These are phyloP conservation scores for Cotesia vestalis DNA, from an alignment of 1,140 invertebrate genomes.

Conservation along the genomic window DNA sequence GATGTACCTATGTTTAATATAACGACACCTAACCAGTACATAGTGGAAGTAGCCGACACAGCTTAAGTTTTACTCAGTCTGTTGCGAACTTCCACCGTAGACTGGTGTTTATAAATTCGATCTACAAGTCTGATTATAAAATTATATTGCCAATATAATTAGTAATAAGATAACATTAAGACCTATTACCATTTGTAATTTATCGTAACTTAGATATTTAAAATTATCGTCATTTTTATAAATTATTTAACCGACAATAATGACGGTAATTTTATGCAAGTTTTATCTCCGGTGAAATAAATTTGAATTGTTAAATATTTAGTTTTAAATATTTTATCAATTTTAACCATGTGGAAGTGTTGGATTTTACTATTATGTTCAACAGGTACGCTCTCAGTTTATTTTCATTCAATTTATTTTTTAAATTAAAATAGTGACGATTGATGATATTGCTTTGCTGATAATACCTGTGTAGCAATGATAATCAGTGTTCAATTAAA, in stretches of 20 bases:
- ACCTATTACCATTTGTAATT: no score
- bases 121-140: neutral
- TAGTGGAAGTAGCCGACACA: constrained; percentile 41
- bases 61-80: constrained; percentile 51
- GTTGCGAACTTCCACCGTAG: constrained; percentile 52
- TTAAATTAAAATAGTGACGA: neutral
- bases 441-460: no score
- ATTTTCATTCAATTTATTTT: neutral
- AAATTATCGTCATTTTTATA: no score
- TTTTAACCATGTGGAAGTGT: constrained; percentile 18
- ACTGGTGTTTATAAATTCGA: constrained; percentile 42
- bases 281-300: neutral
- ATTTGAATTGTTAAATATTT: neutral
- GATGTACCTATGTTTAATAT: constrained; percentile 19
- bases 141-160: no score
- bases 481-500: neutral
- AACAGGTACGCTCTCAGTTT: constrained; percentile 26
- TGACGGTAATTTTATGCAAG: no score
- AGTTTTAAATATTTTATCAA: neutral
- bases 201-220: no score
- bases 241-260: no score
- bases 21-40: constrained; percentile 36
- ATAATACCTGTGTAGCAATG: no score
- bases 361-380: constrained; percentile 25
- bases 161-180: no score